Evolutionary conservation across 2,113 vertebrate species (phyloP).

Genomic region (Lagopus muta): DNA sequence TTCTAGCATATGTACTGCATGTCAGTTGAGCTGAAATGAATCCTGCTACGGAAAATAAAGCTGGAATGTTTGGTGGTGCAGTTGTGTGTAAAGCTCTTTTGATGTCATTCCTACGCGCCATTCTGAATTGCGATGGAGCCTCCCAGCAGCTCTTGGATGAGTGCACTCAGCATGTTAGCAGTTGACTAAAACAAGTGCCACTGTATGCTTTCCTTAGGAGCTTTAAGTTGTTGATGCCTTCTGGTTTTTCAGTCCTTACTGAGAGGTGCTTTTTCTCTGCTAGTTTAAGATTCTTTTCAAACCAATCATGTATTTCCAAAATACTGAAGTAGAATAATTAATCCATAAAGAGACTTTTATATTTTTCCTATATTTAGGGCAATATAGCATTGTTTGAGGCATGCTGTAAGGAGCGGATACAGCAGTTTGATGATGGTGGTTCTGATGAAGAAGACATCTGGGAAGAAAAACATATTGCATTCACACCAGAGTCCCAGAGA

Average conservation of each 20-base stretch:
- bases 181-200: background rate
- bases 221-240: background rate
- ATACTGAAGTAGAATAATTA: background rate
- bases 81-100: background rate
- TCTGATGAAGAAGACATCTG: conserved; percentile 99
- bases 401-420: conserved; percentile 97
- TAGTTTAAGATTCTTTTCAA: background rate
- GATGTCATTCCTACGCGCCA: rapidly evolving
- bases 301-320: background rate
- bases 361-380: conserved; percentile 76
- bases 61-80: background rate
- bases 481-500: conserved; percentile 91
- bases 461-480: conserved; percentile 96
- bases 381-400: conserved; percentile 98
- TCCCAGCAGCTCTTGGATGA: background rate
- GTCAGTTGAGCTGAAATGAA: background rate
- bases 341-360: background rate
- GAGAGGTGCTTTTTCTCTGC: background rate
- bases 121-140: background rate
- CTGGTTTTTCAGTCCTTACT: background rate
- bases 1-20: background rate
- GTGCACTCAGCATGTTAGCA: background rate
- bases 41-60: background rate
- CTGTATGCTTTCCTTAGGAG: background rate
- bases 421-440: conserved; percentile 96